Evolutionary conservation across 2,888 invertebrate species (phyloP), one percentile per base, ranked within the genome.

Genomic region (Drosophila leonis): DNA sequence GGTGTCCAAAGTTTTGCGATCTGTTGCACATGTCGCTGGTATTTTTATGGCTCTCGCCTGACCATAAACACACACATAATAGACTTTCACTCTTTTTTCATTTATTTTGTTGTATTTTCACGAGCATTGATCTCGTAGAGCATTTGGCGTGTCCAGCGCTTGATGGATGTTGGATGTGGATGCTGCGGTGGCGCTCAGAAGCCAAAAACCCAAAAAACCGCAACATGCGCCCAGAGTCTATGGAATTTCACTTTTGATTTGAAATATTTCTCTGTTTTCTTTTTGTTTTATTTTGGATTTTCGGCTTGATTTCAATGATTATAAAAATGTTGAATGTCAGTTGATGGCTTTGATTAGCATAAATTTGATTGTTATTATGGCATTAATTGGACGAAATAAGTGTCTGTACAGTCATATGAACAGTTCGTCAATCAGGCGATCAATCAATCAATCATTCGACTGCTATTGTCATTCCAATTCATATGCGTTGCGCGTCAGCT

Each of bases 121-220:
- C 69, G 83, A 78, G 48, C 88, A 80, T 83, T 83, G 83, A 88
- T 85, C 88, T 83, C 69, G 60, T 37, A 65, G 77, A 72, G 70
- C 77, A 77, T 75, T 81, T 65, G 80, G 76, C 79, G 75, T 82
- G 75, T 82, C 79, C 82, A 67, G 49, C 59, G 52, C 18, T 72
- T 75, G 80, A 80, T 75, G 65, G 65, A 49, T 49, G 31, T 31
- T 79, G 63, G 71, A 49, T 31, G 48, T 31, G 48, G 48, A 77
- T 77, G 80, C 48, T 63, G 80, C 42, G 49, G 49, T 48, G 44
- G 46, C 31, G 49, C 63, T 74, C 83, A 82, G 80, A 85, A 85
- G 82, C 65, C 65, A 65, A 66, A 73, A 72, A 52, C 57, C 44
- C 8, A 48, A 65, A 71, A 57, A 57, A 52, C 41, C 60, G 31